Evolutionary conservation across 2,888 invertebrate genomes (phyloP), one percentile per base, ranked within the genome.

Genomic region (Carpatolechia fugitivella): DNA sequence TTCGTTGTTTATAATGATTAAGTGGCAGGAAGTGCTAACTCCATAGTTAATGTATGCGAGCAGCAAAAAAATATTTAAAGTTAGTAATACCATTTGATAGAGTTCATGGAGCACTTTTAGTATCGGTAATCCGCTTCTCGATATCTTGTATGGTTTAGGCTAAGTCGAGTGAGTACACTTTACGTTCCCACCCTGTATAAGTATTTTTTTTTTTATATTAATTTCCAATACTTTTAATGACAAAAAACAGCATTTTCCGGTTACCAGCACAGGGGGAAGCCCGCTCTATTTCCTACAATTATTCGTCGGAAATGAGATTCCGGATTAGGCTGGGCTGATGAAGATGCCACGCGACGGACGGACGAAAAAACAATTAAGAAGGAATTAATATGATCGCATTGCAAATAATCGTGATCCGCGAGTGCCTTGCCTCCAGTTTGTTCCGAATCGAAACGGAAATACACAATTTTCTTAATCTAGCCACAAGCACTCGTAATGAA

Each of bases 221-320:
- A 41, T 41, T 10, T 41, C 38, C 38, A 13, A 54, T 50, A 53
- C 44, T 47, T 52, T 29, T 40, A 51, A 58, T 10, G 18, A 41
- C 53, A 46, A 60, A 59, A 60, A 57, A 52, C 54, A 59, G 55
- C 60, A 54, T 60, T 64, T 61, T 41, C 58, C 59, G 56, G 52
- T 56, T 57, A 48, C 56, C 56, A 54, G 62, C 40, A 18, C 40
- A 58, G 56, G 56, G 59, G 63, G 58, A 62, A 61, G 59, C 58
- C 50, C 60, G 60, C 72, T 79, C 76, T 77, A 75, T 80, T 75
- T 79, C 72, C 74, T 74, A 77, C 76, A 82, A 79, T 82, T 79
- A 82, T 80, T 78, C 72, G 61, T 71, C 76, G 82, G 84, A 83
- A 84, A 85, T 84, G 82, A 82, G 82, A 81, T 80, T 81, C 80